Evolutionary conservation across 2,113 vertebrate genomes (phyloP).

Genomic region (Morone saxatilis): DNA sequence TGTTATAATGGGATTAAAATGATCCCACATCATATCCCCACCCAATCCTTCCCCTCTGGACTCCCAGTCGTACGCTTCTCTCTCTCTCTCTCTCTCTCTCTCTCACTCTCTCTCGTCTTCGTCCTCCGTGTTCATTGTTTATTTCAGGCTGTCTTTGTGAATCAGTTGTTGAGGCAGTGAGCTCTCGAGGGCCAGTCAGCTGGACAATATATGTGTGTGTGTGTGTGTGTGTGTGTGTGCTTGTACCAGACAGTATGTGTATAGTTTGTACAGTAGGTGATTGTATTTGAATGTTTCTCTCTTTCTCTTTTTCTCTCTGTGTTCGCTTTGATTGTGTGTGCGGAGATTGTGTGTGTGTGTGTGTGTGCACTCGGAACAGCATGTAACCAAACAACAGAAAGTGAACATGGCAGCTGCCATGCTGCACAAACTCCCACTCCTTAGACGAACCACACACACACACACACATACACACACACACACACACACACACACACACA

Average conservation of each 20-base stretch:
- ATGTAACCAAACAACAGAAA: constrained; percentile 66
- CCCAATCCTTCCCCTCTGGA: neutral
- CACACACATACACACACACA: neutral
- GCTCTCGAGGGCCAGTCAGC: constrained; percentile 15
- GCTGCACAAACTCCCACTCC: constrained; percentile 58
- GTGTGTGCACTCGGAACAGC: constrained; percentile 18
- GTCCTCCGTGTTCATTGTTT: constrained; percentile 10
- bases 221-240: neutral
- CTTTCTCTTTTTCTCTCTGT: neutral
- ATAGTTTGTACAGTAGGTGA: constrained; percentile 32
- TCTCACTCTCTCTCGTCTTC: neutral
- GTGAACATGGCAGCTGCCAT: constrained; percentile 73
- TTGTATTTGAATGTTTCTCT: constrained; percentile 29
- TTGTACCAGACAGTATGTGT: constrained; percentile 9
- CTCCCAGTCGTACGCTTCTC: neutral
- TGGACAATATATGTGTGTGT: neutral
- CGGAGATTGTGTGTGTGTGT: neutral
- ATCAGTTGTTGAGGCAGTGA: constrained; percentile 44
- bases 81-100: constrained; percentile 4
- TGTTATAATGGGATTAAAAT: constrained; percentile 61
- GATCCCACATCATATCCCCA: constrained; percentile 37
- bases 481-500: neutral
- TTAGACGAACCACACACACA: constrained; percentile 25
- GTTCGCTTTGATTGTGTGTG: neutral
- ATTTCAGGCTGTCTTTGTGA: constrained; percentile 36